Base-by-base conservation (phyloP, 2,113 vertebrate species). In the Cygnus buccinator region DNA sequence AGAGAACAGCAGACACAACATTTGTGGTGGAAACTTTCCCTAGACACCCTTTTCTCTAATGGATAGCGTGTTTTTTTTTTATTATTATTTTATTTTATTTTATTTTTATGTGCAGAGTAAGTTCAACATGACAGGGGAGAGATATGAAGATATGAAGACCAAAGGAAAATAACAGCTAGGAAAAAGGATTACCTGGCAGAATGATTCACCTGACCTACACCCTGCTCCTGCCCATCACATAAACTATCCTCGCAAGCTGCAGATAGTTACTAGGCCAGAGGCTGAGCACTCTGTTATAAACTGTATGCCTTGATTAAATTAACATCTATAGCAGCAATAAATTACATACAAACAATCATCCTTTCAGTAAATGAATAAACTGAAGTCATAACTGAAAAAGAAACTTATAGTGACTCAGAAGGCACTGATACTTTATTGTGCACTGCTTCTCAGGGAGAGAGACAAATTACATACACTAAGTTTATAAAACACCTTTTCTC, bases 401-500 rank as follows among this genome's bases (percentile, higher is more conserved):
- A 85, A 89, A 68, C 43, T 83, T 54, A 8, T 5, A 87, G 52
- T 48, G 43, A 62, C 44, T 65, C 21, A n/a, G 65, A 70, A 86
- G 54, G 21, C 54, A 52, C 6, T 11, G 57, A 74, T 29, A 52
- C 75, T 80, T 76, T 63, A 55, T 37, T 90, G 39, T 72, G 59
- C 31, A 11, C 31, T 21, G 4, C n/a, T 84, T 73, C 44, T 84
- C 67, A 65, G 41, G 77, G 62, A 79, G 41, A 82, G 62, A 79
- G 79, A 6, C 3, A 77, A 65, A 74, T 93, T 90, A 95, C 18
- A 44, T 91, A 94, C 95, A 17, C 50, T 65, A 54, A 28, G 1
- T 90, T 86, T 78, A 90, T 85, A 92, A 71, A 85, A 83, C 76
- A 89, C 13, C 33, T 95, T 93, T 93, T n/a, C 39, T 85, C 52